Evolutionary conservation across 2,888 invertebrate species (phyloP).

Genomic region (Phaonia tiefii): DNA sequence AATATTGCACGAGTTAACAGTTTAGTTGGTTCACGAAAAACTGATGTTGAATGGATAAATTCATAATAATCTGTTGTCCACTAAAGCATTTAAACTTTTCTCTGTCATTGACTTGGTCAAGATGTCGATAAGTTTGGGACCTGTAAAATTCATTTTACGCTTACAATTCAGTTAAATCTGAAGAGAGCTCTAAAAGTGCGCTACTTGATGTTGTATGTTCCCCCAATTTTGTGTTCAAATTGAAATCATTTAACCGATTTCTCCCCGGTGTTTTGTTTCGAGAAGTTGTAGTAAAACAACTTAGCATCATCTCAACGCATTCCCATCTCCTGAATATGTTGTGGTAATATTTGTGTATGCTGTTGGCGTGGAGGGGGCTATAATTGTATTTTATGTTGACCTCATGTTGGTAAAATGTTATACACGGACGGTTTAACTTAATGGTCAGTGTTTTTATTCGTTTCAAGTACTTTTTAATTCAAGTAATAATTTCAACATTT

Average conservation of each 20-base stretch:
- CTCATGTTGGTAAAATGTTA: constrained; percentile 61
- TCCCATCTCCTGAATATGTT: constrained; percentile 10
- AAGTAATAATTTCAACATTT: constrained; percentile 66
- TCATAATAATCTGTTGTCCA: too few relatives aligned
- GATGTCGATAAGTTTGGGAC: neutral
- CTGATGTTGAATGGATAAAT: too few relatives aligned
- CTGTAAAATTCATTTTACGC: constrained; percentile 15
- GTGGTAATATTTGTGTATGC: constrained; percentile 9
- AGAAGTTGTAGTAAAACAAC: constrained; percentile 43
- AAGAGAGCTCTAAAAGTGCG: constrained; percentile 28
- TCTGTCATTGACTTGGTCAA: constrained; percentile 42
- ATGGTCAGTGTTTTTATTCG: constrained; percentile 67
- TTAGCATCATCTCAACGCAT: neutral
- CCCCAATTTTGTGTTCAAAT: neutral
- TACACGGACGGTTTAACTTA: constrained; percentile 64
- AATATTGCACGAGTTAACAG: too few relatives aligned
- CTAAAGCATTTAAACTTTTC: too few relatives aligned
- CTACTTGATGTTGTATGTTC: constrained; percentile 3
- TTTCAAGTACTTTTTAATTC: constrained; percentile 67
- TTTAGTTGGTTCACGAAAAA: too few relatives aligned
- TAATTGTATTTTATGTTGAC: constrained; percentile 53
- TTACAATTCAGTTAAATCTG: constrained; percentile 40
- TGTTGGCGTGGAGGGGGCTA: neutral
- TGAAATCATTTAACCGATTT: constrained; percentile 54
- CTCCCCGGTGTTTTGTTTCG: constrained; percentile 39